phyloP scores from a whole-genome alignment of 2,113 vertebrate species.

The Sorex araneus region DNA sequence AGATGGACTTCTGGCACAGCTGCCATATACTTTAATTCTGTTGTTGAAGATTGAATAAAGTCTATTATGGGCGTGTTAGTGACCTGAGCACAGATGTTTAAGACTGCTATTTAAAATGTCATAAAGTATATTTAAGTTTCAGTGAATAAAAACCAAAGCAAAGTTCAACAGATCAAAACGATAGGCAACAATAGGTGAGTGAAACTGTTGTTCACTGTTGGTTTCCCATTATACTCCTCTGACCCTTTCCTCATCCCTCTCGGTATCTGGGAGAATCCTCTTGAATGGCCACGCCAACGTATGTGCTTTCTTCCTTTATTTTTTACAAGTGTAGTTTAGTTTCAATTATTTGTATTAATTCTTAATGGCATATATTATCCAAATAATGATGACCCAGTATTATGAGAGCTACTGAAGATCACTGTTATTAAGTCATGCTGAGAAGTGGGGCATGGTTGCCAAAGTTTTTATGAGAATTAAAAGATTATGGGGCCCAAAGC shows the following conservation, averaged over 20 bases:
- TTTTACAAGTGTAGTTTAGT: constrained; percentile 75
- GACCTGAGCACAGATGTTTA: background rate
- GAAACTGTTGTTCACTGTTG: background rate
- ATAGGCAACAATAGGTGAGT: background rate
- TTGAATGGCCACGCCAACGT: background rate
- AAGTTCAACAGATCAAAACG: constrained; percentile 9
- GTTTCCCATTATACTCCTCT: background rate
- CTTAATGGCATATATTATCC: constrained; percentile 78
- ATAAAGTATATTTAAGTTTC: constrained; percentile 12
- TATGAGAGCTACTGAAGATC: constrained; percentile 54
- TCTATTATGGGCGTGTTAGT: background rate
- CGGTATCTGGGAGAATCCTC: background rate
- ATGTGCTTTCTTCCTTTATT: constrained; percentile 17
- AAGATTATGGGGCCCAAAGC: constrained; percentile 38
- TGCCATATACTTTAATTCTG: background rate
- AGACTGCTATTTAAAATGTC: constrained; percentile 2
- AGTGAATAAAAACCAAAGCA: constrained; percentile 24
- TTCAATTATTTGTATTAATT: constrained; percentile 79
- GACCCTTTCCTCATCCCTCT: background rate
- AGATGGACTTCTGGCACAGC: background rate
- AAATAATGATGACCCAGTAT: constrained; percentile 72
- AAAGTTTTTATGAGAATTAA: constrained; percentile 62
- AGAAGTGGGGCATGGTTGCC: constrained; percentile 63
- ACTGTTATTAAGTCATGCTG: constrained; percentile 77
- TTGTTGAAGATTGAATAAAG: background rate